Base-by-base conservation (phyloP, 2,797 vertebrate species). In the Huso huso region DNA sequence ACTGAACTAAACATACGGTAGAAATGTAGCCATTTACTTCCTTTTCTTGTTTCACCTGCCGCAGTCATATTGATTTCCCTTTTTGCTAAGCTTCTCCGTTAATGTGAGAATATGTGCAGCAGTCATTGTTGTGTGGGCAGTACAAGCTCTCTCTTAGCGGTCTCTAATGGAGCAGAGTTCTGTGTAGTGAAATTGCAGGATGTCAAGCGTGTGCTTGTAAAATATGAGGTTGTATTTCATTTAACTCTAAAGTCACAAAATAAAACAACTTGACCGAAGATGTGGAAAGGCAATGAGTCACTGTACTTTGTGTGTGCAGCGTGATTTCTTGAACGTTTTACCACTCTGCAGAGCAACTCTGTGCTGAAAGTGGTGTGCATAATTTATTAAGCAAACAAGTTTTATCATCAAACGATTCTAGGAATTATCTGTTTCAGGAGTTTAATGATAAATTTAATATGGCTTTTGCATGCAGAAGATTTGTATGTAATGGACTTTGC, bases 211-310 rank as follows among this genome's bases (percentile, higher is more conserved):
- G 8, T 49, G 23, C 58, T 66, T 55, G 48, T 49, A 48, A 13
- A 9, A 10, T 9, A 9, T 11, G 49, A 6, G 10, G 52, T 37
- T 7, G 64, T 12, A 37, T 10, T n/a, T 65, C 64, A 48, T 65
- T 65, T 55, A n/a, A 57, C 52, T 52, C 64, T 1, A 13, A 50
- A 65, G 55, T 48, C 63, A 60, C 48, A 65, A 62, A 65, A 65
- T 48, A 65, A 65, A 8, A 66, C 58, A 66, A 64, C 64, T 65
- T 69, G 49, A 62, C 6, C 48, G 11, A 18, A 53, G 51, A 65
- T 61, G 18, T 49, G 51, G 18, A 6, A 69, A 48, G 51, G 58
- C 50, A n/a, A 59, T 49, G 60, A 10, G 12, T 12, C 51, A 15
- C 15, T 65, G 49, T 52, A 48, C 37, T 37, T 37, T 37, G 37